These are phyloP conservation scores for Seira musarum DNA, from an alignment of 2,888 invertebrate species.

Conservation along the genomic window DNA sequence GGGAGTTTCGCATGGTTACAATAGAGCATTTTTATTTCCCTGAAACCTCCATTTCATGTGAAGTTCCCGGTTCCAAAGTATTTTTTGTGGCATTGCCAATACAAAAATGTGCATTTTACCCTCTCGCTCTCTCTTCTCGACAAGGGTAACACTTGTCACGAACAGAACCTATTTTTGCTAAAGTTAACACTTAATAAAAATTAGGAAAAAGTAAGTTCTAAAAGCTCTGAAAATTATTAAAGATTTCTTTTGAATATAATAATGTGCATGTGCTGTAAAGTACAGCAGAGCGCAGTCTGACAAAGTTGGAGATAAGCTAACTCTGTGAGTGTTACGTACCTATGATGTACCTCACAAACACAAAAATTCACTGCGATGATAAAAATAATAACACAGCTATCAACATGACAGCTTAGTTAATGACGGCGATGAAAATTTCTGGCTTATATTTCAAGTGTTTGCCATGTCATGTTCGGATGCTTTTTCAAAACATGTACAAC, in stretches of 20 bases:
- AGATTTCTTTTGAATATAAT: not conserved
- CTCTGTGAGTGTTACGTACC: too few species aligned
- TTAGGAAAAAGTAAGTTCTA: not conserved
- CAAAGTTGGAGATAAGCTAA: too few species aligned
- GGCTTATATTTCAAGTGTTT: conserved; percentile 48
- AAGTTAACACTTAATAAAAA: not conserved
- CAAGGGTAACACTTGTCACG: not conserved
- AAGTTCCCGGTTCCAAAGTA: not conserved
- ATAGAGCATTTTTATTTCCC: too few species aligned
- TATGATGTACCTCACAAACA: not conserved
- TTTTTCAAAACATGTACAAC: conserved; percentile 36
- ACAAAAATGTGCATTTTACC: not conserved
- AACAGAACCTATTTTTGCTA: not conserved
- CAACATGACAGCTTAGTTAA: conserved; percentile 57
- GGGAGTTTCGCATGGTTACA: too few species aligned
- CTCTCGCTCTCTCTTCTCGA: not conserved
- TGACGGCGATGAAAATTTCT: conserved; percentile 52
- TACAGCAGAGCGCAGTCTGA: too few species aligned
- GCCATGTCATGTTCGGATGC: conserved; percentile 40
- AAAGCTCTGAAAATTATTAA: not conserved
- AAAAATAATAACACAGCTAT: conserved; percentile 36
- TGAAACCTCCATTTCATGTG: not conserved
- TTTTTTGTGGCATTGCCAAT: not conserved
- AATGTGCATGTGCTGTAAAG: too few species aligned
- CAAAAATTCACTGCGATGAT: conserved; percentile 24